Percentiles rank a stretch among this genome's conserved stretches.
These are phyloP conservation scores for Aplochiton taeniatus DNA, from an alignment of 2,797 vertebrate species.

Conservation along the genomic window DNA sequence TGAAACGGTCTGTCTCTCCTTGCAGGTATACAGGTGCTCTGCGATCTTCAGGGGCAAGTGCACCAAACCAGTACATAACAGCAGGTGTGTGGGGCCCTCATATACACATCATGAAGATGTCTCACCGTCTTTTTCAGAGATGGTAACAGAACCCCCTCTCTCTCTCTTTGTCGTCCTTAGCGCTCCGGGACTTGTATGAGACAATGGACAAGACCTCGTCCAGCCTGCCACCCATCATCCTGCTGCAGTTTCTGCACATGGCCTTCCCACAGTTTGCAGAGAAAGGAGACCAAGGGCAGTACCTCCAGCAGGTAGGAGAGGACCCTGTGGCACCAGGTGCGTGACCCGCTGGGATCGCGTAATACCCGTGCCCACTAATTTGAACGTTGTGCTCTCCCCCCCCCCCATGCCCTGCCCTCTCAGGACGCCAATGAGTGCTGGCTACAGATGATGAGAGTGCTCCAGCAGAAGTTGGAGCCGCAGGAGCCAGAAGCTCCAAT, in stretches of 20 bases:
- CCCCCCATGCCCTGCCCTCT: background rate
- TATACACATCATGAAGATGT: no score
- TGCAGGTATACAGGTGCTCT: constrained; percentile 93
- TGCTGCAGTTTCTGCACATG: constrained; percentile 99
- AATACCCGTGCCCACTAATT: background rate
- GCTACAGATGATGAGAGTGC: constrained; percentile 96
- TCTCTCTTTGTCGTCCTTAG: constrained; percentile 64
- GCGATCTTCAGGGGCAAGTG: constrained; percentile 92
- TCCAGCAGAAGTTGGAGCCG: constrained; percentile 95
- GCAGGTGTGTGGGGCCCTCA: constrained; percentile 79
- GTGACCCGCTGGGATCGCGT: background rate
- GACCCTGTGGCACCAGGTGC: background rate
- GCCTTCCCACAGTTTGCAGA: constrained; percentile 99
- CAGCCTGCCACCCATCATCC: constrained; percentile 97
- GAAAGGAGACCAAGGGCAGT: constrained; percentile 98
- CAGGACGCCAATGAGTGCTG: constrained; percentile 99
- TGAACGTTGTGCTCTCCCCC: background rate
- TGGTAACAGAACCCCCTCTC: background rate
- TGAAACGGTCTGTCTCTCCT: constrained; percentile 19
- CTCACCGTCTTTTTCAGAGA: no score
- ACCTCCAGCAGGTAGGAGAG: constrained; percentile 93
- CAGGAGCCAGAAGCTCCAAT: constrained; percentile 85
- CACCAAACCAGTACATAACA: constrained; percentile 97
- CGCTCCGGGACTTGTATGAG: constrained; percentile 96
- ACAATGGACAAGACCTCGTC: constrained; percentile 99